Conservation (phyloP, 2,113 vertebrate genomes). For the Rhinopomastus cyanomelas region DNA sequence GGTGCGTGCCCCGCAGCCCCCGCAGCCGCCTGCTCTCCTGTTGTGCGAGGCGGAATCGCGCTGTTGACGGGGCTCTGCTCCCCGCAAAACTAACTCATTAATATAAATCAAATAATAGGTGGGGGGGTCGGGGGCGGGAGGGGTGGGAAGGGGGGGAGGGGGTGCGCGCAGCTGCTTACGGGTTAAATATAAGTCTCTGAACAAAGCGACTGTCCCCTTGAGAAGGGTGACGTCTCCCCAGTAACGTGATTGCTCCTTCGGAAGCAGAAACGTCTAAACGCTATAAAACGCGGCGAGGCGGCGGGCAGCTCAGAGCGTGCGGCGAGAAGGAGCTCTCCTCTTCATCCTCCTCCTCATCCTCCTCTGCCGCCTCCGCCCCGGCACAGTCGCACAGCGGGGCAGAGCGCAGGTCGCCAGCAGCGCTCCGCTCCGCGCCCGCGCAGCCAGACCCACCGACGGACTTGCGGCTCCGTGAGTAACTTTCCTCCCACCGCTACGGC, state of each 20-base stretch:
- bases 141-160: background rate
- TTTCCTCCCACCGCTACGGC: background rate
- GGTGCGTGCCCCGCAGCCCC: no score
- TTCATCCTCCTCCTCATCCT: background rate
- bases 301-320: conserved; percentile 67
- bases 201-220: conserved; percentile 76
- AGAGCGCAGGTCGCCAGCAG: conserved; percentile 66
- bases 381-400: background rate
- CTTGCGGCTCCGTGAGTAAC: conserved; percentile 60
- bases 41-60: background rate
- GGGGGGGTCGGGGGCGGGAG: no score
- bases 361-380: background rate
- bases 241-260: conserved; percentile 78
- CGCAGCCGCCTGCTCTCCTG: background rate
- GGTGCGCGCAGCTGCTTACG: conserved; percentile 36
- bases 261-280: conserved; percentile 73
- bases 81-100: conserved; percentile 45
- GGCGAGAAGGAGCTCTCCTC: conserved; percentile 47
- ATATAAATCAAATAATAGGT: conserved; percentile 61
- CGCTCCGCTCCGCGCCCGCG: conserved; percentile 77
- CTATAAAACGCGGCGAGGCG: conserved; percentile 84
- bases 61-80: background rate
- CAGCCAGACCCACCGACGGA: conserved; percentile 20
- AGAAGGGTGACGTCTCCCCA: conserved; percentile 87
- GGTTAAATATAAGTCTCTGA: conserved; percentile 75